Evolutionary conservation across 2,888 invertebrate genomes (phyloP).

Genomic region (Hirtodrosophila histrioides): DNA sequence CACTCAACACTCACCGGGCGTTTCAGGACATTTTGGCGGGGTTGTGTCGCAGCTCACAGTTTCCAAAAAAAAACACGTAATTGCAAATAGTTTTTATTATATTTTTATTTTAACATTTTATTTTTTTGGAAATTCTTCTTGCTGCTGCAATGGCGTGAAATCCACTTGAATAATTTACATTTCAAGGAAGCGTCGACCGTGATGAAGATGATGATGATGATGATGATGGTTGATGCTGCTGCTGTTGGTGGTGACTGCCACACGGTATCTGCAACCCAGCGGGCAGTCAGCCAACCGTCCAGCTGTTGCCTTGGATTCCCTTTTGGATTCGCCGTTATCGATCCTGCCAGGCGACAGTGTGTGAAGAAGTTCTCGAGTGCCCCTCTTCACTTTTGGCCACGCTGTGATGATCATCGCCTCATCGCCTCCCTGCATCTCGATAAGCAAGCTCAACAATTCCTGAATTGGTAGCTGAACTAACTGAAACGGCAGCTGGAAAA

Average conservation of each 20-base stretch:
- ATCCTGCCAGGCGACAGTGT: constrained; percentile 72
- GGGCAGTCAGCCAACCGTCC: constrained; percentile 32
- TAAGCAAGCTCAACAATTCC: constrained; percentile 19
- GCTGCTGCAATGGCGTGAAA: constrained; percentile 67
- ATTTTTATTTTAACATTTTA: background rate
- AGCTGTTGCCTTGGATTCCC: constrained; percentile 36
- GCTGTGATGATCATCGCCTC: constrained; percentile 44
- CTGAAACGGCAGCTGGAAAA: no score
- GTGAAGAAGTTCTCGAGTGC: constrained; percentile 63
- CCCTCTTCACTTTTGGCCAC: constrained; percentile 50
- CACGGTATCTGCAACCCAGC: constrained; percentile 46
- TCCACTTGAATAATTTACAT: constrained; percentile 79
- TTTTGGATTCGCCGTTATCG: constrained; percentile 48
- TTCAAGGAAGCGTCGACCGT: constrained; percentile 35
- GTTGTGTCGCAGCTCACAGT: constrained; percentile 11
- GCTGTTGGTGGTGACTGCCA: constrained; percentile 49
- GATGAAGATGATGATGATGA: background rate
- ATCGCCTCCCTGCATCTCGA: constrained; percentile 18
- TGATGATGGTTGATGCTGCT: background rate
- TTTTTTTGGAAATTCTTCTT: constrained; percentile 14
- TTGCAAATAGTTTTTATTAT: constrained; percentile 33
- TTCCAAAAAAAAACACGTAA: constrained; percentile 3
- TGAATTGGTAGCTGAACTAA: background rate
- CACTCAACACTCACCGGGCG: constrained; percentile 66
- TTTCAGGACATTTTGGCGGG: constrained; percentile 12